A percentile compares a stretch with the other conserved stretches of the same genome.
Conservation (phyloP, 2,888 invertebrate species). For the Drosophila fulvimacula region DNA sequence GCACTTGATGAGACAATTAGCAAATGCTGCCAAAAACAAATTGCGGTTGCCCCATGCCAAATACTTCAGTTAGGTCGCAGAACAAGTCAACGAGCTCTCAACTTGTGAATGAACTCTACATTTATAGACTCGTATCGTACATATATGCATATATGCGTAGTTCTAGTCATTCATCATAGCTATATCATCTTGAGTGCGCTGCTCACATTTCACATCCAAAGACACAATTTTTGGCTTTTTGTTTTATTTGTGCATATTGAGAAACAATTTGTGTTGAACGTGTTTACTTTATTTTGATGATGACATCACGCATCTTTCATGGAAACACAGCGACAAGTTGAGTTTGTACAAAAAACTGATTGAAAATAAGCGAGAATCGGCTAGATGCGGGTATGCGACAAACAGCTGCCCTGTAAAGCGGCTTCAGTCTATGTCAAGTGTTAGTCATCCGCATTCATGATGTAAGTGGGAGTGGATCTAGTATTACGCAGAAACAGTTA, state of each 20-base stretch:
- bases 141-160: conserved; percentile 7
- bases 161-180: conserved; percentile 3
- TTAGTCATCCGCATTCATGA: background rate
- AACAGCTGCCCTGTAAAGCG: conserved; percentile 20
- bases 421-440: background rate
- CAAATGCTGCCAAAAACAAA: conserved; percentile 26
- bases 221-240: conserved; percentile 2
- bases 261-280: conserved; percentile 42
- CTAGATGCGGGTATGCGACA: background rate
- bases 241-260: conserved; percentile 47
- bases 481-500: too few relatives aligned
- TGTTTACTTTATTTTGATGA: conserved; percentile 45
- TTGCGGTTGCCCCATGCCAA: conserved; percentile 10
- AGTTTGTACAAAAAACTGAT: conserved; percentile 29
- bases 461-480: background rate
- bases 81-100: conserved; percentile 43
- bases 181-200: conserved; percentile 4
- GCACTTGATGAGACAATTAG: conserved; percentile 32
- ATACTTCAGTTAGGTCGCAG: conserved; percentile 50
- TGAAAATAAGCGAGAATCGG: conserved; percentile 29
- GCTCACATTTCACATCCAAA: conserved; percentile 29
- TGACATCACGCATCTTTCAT: conserved; percentile 71
- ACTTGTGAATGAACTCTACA: background rate
- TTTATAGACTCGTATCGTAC: background rate
- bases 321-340: conserved; percentile 44